Base-by-base conservation (phyloP, 2,113 vertebrate species). In the Henicopernis longicauda region DNA sequence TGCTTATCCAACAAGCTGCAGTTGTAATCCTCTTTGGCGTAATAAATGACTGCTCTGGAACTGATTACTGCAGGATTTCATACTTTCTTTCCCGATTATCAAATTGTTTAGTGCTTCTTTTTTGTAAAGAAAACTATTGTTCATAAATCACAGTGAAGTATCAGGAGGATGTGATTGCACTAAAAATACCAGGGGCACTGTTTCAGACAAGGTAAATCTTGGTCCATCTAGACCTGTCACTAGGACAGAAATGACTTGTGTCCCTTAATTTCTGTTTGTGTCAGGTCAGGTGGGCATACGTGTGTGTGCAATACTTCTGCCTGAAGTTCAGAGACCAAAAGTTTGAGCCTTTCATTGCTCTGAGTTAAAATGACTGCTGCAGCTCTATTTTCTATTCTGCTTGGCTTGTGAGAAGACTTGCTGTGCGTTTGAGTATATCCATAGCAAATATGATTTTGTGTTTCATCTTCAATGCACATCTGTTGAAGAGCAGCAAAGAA, bases 391-490 rank as follows among this genome's bases (percentile, higher is more conserved):
- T 72, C 73, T 72, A 0, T 95, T 95, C 86, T 95, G 61, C 74
- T 89, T 83, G 74, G 62, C 57, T 96, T 91, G 34, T 83, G 62
- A 89, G 81, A 90, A 88, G 83, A 19, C 86, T 91, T 86, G 77
- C 94, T 96, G 77, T 82, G 90, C 2, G 0, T 93, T 91, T 95
- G 62, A 82, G 50, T 94, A 44, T 80, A 96, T 85, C 80, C 71
- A 25, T 66, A 76, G 93, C 77, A 95, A 95, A 93, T 86, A 89
- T 32, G 80, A 78, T 93, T 94, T 90, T 93, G 44, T 90, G 66
- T 96, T 96, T 96, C 82, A 88, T 96, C 86, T 93, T 95, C 74
- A 73, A 22, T 90, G 70, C 80, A 94, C 95, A 96, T 97, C 95
- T 97, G 95, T 94, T 95, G 92, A 90, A 87, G 91, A 86, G 67